Evolutionary conservation across 2,888 invertebrate genomes (phyloP).

Genomic region (Eucriotettix oculatus): DNA sequence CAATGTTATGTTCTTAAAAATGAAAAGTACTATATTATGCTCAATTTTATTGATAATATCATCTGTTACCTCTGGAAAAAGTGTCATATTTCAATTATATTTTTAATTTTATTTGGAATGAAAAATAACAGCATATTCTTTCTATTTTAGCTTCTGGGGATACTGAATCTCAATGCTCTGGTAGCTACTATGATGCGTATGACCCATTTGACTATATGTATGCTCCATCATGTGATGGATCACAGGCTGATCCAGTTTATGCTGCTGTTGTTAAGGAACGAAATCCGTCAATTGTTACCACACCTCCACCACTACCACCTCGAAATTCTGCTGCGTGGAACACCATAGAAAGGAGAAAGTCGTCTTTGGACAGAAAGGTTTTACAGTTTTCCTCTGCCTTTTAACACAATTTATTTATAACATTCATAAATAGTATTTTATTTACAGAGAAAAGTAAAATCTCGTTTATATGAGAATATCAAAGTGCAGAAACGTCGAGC

Average conservation of each 20-base stretch:
- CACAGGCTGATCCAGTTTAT: conserved; percentile 46
- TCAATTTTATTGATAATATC: no score
- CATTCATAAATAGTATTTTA: neutral
- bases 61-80: no score
- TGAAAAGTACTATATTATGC: no score
- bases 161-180: conserved; percentile 34
- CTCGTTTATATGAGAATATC: conserved; percentile 55
- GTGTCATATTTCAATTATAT: no score
- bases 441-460: conserved; percentile 33
- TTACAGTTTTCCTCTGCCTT: neutral
- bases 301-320: conserved; percentile 43
- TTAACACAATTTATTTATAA: neutral
- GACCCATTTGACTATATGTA: conserved; percentile 67
- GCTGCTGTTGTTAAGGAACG: conserved; percentile 45
- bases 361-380: conserved; percentile 25
- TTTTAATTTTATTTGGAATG: no score
- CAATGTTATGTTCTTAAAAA: no score
- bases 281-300: conserved; percentile 31
- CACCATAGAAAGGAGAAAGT: conserved; percentile 31
- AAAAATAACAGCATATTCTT: neutral
- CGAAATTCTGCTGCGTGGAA: conserved; percentile 32
- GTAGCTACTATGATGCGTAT: conserved; percentile 55
- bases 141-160: conserved; percentile 5
- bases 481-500: conserved; percentile 40
- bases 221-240: conserved; percentile 41